Base-by-base conservation (phyloP, 2,888 invertebrate species). In the Meandrusa payeni region DNA sequence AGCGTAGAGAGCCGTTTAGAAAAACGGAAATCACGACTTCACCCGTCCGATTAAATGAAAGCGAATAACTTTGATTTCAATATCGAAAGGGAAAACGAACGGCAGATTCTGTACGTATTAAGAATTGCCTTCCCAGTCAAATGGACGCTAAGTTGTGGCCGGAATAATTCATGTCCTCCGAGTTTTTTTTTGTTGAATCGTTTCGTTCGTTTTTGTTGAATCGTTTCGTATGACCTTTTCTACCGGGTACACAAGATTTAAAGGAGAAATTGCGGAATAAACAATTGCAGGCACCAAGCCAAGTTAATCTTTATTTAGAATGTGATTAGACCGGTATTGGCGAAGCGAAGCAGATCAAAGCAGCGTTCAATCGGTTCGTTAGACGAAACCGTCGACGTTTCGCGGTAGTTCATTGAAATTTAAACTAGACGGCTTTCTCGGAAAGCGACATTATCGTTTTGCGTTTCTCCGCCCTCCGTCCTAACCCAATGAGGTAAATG, bases 401-500 rank as follows among this genome's bases (percentile, higher is more conserved):
- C 80, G 75, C 75, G 69, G 81, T 81, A 82, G 69, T 69, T 70
- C 70, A 80, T 85, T 82, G 85, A 86, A 85, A 85, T 83, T 82
- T 77, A 79, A 86, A 83, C 82, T 80, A 82, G 75, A 61, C 47
- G 54, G 53, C 52, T 57, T 86, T 85, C 85, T 71, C 63, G 64
- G 83, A 85, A 85, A 62, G 56, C 52, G 36, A 19, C 42, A 50
- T 46, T 70, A 67, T 73, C 72, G 71, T 55, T 58, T 59, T 64
- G 55, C 54, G 63, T 63, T 67, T 63, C 55, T 55, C 53, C 27
- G 44, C 37, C 22, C 29, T 39, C 55, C 48, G 69, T 53, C 76
- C 78, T 78, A 77, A 68, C 69, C 65, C 71, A 77, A 79, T 68
- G 64, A 56, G 62, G 60, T 52, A 54, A 55, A 54, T 50, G 56